A percentile compares a stretch with the other conserved stretches of the same genome.
Conservation (phyloP, 2,797 vertebrate species). For the Dipus sagitta region DNA sequence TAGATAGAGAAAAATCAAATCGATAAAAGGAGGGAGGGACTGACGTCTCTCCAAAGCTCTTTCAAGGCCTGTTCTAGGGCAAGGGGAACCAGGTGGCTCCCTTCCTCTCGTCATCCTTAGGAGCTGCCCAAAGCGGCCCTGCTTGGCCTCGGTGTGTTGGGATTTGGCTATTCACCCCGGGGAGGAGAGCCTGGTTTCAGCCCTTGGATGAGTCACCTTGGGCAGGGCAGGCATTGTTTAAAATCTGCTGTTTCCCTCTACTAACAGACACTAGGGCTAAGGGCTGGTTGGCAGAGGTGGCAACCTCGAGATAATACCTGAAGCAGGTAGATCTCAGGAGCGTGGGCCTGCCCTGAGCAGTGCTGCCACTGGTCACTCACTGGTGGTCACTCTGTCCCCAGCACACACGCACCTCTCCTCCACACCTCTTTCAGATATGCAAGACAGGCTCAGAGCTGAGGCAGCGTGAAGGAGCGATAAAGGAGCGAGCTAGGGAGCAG, state of each 20-base stretch:
- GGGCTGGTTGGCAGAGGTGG: background rate
- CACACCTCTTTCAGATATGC: background rate
- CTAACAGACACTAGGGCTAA: background rate
- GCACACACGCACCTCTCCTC: background rate
- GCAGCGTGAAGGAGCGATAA: background rate
- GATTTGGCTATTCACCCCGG: background rate
- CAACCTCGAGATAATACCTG: background rate
- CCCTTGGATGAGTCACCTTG: slow-evolving; percentile 27
- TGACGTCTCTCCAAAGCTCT: background rate
- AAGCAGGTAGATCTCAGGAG: background rate
- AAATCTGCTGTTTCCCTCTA: slow-evolving; percentile 1
- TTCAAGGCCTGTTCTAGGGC: background rate
- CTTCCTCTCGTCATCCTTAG: background rate
- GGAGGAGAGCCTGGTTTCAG: background rate
- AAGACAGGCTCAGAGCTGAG: background rate
- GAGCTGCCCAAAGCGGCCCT: background rate
- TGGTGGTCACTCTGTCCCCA: background rate
- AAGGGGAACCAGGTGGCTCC: background rate
- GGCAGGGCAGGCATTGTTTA: slow-evolving; percentile 29
- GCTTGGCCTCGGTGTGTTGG: background rate
- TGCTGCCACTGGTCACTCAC: background rate
- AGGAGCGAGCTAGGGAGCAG: background rate
- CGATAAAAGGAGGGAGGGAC: background rate
- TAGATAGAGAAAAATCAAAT: background rate
- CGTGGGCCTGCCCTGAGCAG: background rate